A percentile compares a stretch with the other conserved stretches of the same genome.
Conservation (phyloP, 2,888 invertebrate genomes). For the Lasioglossum oenotherae region DNA sequence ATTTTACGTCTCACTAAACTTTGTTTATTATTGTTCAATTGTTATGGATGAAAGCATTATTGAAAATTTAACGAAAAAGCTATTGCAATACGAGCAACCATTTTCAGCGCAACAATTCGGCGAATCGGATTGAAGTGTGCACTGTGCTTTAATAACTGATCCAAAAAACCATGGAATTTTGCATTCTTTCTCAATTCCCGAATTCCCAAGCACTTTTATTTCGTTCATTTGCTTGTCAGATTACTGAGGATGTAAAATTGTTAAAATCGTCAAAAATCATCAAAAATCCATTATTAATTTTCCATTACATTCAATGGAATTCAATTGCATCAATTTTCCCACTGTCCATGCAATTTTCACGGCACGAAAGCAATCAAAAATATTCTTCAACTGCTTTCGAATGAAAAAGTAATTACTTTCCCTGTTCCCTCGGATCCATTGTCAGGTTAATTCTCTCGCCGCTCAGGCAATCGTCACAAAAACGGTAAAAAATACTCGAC, state of each 20-base stretch:
- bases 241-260: too few relatives aligned
- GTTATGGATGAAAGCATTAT: neutral
- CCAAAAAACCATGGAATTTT: neutral
- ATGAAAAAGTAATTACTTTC: neutral
- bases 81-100: neutral
- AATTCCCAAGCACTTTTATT: neutral
- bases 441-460: neutral
- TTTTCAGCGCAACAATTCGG: neutral
- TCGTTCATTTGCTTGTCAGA: too few relatives aligned
- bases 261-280: too few relatives aligned
- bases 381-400: neutral
- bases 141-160: neutral
- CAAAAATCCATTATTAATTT: too few relatives aligned
- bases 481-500: neutral
- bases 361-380: neutral
- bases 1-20: too few relatives aligned
- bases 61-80: neutral
- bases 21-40: neutral
- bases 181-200: neutral
- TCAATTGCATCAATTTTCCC: too few relatives aligned
- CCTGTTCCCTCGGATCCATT: neutral
- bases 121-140: neutral
- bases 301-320: too few relatives aligned
- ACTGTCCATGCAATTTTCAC: neutral
- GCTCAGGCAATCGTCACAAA: neutral